Percentiles rank a stretch among this genome's conserved stretches.
Evolutionary conservation across 2,797 vertebrate genomes (phyloP).

Genomic region (Urophycis tenuis): DNA sequence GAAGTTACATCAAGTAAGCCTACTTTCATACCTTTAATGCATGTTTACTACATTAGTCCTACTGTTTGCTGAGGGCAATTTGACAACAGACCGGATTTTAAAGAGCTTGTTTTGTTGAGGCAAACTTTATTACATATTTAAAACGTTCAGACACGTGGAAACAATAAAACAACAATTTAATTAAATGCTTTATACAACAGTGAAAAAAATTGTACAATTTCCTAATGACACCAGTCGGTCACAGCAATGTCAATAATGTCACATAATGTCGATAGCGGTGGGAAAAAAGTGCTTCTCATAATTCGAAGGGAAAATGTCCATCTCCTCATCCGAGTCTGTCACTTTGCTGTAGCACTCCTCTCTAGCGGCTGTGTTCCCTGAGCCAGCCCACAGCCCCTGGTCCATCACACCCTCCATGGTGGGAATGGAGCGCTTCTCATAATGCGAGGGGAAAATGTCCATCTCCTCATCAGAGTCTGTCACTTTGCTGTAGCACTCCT

Average conservation of each 20-base stretch:
- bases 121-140: neutral
- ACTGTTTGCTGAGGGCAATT: no score
- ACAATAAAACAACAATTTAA: neutral
- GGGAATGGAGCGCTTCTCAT: constrained; percentile 74
- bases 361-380: constrained; percentile 17
- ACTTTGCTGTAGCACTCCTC: constrained; percentile 57
- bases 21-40: neutral
- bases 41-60: no score
- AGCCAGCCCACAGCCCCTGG: constrained; percentile 15
- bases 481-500: constrained; percentile 58
- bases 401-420: constrained; percentile 31
- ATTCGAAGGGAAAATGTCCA: constrained; percentile 39
- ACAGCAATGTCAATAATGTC: neutral
- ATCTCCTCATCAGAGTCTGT: constrained; percentile 39
- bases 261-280: constrained; percentile 36
- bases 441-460: constrained; percentile 48
- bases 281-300: constrained; percentile 76
- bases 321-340: constrained; percentile 42
- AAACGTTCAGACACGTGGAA: neutral
- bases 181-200: neutral
- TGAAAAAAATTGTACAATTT: neutral
- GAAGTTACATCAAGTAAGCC: neutral
- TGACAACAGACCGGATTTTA: no score
- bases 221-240: neutral
- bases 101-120: no score